Conservation (phyloP, 64 coral and sea anemone species). For the Montipora cactus region DNA sequence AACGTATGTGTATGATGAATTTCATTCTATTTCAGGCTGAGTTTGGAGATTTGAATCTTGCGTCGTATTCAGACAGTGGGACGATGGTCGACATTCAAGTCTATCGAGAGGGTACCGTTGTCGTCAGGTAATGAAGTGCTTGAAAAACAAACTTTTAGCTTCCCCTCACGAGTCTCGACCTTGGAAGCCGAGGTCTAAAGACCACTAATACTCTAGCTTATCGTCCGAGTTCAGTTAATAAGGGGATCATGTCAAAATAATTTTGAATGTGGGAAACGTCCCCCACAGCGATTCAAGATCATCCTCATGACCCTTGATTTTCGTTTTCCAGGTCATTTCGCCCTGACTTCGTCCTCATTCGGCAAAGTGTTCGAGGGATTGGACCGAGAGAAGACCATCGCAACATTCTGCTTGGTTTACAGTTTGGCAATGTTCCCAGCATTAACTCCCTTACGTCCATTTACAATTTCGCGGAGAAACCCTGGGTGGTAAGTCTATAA, state of each 20-base stretch:
- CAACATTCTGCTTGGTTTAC: conserved; percentile 84
- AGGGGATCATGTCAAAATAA: too few relatives aligned
- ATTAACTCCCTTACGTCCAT: conserved; percentile 92
- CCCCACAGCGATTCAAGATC: not conserved
- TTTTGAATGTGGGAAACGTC: not conserved
- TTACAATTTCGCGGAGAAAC: conserved; percentile 96
- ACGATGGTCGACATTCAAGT: conserved; percentile 99
- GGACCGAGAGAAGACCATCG: conserved; percentile 93
- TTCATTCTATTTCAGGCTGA: conserved; percentile 70
- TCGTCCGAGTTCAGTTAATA: too few relatives aligned
- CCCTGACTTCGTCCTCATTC: conserved; percentile 95
- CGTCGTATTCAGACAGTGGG: conserved; percentile 93
- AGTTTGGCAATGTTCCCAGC: conserved; percentile 96
- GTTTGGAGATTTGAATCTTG: conserved; percentile 95
- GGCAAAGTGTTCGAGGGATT: conserved; percentile 89
- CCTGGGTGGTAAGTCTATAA: conserved; percentile 84
- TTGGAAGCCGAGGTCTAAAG: too few relatives aligned
- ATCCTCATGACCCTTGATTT: not conserved
- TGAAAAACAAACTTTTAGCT: too few relatives aligned
- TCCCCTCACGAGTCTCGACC: too few relatives aligned
- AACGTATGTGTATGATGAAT: too few relatives aligned
- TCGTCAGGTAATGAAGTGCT: conserved; percentile 81
- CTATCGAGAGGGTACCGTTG: conserved; percentile 90
- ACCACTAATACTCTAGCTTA: too few relatives aligned
- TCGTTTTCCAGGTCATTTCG: conserved; percentile 89